Evolutionary conservation across 1,140 invertebrate genomes (phyloP).

Genomic region (Achatina immaculata): DNA sequence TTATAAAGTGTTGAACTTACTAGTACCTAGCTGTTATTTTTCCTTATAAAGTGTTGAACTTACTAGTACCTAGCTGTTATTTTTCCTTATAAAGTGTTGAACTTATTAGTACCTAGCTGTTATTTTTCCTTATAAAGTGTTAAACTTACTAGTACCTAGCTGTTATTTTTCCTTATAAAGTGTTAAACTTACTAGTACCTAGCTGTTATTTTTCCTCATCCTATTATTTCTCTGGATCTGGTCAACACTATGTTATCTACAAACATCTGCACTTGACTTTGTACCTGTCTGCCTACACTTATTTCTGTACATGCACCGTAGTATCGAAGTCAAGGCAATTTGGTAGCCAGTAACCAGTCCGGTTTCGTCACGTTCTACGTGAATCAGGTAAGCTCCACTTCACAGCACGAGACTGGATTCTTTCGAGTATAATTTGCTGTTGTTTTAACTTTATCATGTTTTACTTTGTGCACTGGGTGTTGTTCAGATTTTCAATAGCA

Average conservation of each 20-base stretch:
- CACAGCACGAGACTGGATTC: neutral
- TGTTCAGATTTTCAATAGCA: no score
- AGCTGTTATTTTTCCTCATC: slow-evolving; percentile 20
- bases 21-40: no score
- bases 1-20: no score
- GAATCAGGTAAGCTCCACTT: slow-evolving; percentile 57
- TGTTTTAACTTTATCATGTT: slow-evolving; percentile 4
- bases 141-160: no score
- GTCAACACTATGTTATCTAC: neutral
- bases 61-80: no score
- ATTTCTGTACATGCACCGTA: neutral
- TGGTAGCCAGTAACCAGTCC: slow-evolving; percentile 24
- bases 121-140: no score
- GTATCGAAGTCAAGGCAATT: slow-evolving; percentile 33
- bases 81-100: no score
- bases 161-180: no score
- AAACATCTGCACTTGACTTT: neutral
- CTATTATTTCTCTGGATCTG: neutral
- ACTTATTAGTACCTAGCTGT: no score
- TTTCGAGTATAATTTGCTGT: neutral
- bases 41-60: no score
- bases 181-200: no score
- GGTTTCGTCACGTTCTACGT: slow-evolving; percentile 52
- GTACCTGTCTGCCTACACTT: neutral
- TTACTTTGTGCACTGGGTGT: neutral